These are phyloP conservation scores for Leiothrix lutea DNA, from an alignment of 2,113 vertebrate genomes.

Conservation along the genomic window DNA sequence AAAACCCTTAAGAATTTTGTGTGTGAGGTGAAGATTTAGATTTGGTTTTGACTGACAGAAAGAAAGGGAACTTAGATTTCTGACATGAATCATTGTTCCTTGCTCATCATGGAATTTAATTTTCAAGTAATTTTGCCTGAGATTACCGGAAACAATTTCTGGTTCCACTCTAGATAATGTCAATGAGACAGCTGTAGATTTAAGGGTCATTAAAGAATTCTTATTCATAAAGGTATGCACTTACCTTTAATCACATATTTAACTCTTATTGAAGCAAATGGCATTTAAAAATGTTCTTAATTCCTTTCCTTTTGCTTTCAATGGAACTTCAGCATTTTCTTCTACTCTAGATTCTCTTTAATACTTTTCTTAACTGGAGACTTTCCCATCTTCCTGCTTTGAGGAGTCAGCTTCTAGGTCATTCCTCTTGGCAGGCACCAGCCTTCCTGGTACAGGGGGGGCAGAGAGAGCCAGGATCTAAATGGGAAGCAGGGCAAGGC, in stretches of 20 bases:
- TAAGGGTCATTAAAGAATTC: constrained; percentile 28
- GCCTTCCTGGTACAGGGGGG: not conserved
- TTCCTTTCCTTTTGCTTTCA: not conserved
- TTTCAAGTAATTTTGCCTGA: constrained; percentile 1
- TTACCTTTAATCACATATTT: constrained; percentile 11
- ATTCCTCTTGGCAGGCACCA: not conserved
- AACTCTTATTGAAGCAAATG: not conserved
- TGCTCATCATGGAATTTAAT: not conserved
- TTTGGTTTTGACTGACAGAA: not conserved
- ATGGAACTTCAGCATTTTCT: not conserved
- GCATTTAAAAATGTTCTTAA: not conserved
- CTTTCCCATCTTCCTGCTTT: not conserved
- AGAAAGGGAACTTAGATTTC: not conserved
- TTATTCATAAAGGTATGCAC: not conserved
- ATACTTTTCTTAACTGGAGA: not conserved
- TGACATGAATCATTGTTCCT: not conserved
- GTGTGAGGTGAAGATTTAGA: not conserved
- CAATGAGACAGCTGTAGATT: not conserved
- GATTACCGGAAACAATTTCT: not conserved
- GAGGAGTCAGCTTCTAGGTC: not conserved
- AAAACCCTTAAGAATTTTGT: not conserved
- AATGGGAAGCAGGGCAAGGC: not conserved
- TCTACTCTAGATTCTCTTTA: not conserved
- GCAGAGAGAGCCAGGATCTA: not conserved
- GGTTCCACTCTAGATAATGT: not conserved